Base-by-base conservation (phyloP, 2,113 vertebrate genomes). In the Lophius piscatorius region DNA sequence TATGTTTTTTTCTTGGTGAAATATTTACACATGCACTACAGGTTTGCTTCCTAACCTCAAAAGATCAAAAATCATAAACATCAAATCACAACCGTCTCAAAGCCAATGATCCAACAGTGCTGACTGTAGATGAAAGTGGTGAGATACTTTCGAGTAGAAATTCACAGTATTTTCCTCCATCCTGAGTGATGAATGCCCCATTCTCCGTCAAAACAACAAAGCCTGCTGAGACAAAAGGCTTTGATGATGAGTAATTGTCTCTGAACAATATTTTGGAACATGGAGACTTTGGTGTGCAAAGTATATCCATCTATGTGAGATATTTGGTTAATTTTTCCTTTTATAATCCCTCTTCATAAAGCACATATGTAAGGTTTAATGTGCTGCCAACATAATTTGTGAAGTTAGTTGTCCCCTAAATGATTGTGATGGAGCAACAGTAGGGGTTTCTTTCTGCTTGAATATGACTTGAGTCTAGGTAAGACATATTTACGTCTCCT, bases 211-310 rank as follows among this genome's bases (percentile, higher is more conserved):
- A 52, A 80, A 83, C 68, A 86, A 83, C 84, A 86, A 80, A 82
- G 75, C 74, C 47, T 9, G n/a, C 42, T 6, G n/a, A 69, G 58
- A 87, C 80, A 89, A 83, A 86, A 76, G 60, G 31, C 52, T 70
- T 18, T 78, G 81, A 82, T 81, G 67, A 80, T 83, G 84, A 90
- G 63, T 81, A 78, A 85, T 83, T 72, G 64, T 73, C 74, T 72
- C 55, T 46, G 38, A 79, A 62, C 52, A n/a, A n/a, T n/a, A n/a
- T n/a, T n/a, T n/a, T 34, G 39, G 51, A 65, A 70, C 64, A 76
- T 78, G 62, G 78, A 69, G 56, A 83, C 60, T 59, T 70, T 62
- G 81, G 70, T 60, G 64, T 44, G 49, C 56, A 26, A 56, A 55
- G 49, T 71, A 67, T 74, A 81, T 74, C 67, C 83, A 74, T 83